Conservation (phyloP, 2,888 invertebrate genomes). For the Perithous albicinctus region DNA sequence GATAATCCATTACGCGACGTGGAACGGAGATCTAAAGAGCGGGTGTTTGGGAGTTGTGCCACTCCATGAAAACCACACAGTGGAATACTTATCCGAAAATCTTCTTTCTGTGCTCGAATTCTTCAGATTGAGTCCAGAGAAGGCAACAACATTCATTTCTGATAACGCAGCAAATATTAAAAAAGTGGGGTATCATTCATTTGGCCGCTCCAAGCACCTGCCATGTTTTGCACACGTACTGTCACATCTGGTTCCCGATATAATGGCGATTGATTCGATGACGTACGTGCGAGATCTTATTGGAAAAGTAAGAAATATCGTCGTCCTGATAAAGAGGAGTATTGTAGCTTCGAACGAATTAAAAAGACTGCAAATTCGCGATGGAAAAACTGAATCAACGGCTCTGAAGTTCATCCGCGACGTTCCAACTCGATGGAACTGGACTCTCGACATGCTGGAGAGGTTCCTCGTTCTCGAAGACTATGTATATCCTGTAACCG, state of each 20-base stretch:
- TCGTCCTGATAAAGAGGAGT: constrained; percentile 60
- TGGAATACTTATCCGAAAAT: constrained; percentile 53
- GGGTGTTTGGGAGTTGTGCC: constrained; percentile 55
- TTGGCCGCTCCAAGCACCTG: constrained; percentile 50
- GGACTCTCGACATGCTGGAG: constrained; percentile 59
- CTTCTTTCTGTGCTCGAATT: constrained; percentile 33
- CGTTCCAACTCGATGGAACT: constrained; percentile 64
- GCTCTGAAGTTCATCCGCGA: constrained; percentile 58
- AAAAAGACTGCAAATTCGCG: constrained; percentile 49
- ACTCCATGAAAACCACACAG: constrained; percentile 64
- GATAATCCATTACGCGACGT: constrained; percentile 55
- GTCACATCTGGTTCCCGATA: constrained; percentile 54
- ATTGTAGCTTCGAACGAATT: constrained; percentile 60
- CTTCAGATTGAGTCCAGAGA: constrained; percentile 36
- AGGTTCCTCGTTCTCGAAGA: constrained; percentile 54
- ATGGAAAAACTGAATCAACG: constrained; percentile 62
- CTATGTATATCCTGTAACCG: constrained; percentile 58
- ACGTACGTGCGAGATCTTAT: constrained; percentile 48
- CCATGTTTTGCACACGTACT: constrained; percentile 63
- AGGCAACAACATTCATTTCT: constrained; percentile 38
- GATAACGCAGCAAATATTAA: constrained; percentile 59
- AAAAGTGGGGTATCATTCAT: too few species aligned
- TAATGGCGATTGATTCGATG: neutral
- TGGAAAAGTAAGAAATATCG: constrained; percentile 61
- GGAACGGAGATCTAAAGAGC: constrained; percentile 35